phyloP scores from a whole-genome alignment of 2,113 vertebrate genomes.

The Dolichotis patagonum region DNA sequence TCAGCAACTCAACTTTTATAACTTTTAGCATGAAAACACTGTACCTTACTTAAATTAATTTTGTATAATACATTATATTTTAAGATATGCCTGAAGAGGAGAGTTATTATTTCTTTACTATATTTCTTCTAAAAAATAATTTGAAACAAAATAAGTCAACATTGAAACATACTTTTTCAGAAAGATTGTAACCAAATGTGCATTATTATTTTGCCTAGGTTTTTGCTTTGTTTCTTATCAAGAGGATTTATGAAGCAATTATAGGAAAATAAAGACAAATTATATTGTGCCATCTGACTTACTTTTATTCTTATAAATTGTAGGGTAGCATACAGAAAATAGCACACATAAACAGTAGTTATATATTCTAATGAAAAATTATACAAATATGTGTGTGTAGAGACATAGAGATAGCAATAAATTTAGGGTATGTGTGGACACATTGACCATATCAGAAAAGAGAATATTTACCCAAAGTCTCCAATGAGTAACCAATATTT shows the following conservation, averaged over 20 bases:
- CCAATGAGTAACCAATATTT: background rate
- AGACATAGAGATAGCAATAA: background rate
- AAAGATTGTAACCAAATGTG: background rate
- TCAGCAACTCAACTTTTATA: background rate
- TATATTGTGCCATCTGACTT: background rate
- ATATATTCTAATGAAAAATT: background rate
- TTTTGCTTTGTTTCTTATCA: background rate
- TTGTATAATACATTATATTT: background rate
- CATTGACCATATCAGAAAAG: background rate
- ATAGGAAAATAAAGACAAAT: background rate
- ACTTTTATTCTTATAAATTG: background rate
- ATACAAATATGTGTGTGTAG: background rate
- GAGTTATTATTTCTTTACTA: background rate
- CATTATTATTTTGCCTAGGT: background rate
- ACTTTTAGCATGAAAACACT: background rate
- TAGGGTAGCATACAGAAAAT: background rate
- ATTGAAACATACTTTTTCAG: background rate
- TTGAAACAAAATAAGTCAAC: conserved; percentile 5
- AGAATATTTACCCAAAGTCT: background rate
- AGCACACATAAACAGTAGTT: background rate
- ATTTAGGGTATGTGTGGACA: background rate
- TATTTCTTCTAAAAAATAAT: background rate
- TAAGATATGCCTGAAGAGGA: background rate
- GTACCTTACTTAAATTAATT: background rate
- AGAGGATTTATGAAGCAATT: background rate